Base-by-base conservation (phyloP, 92 coral and sea anemone species). In the Bergia sp. region DNA sequence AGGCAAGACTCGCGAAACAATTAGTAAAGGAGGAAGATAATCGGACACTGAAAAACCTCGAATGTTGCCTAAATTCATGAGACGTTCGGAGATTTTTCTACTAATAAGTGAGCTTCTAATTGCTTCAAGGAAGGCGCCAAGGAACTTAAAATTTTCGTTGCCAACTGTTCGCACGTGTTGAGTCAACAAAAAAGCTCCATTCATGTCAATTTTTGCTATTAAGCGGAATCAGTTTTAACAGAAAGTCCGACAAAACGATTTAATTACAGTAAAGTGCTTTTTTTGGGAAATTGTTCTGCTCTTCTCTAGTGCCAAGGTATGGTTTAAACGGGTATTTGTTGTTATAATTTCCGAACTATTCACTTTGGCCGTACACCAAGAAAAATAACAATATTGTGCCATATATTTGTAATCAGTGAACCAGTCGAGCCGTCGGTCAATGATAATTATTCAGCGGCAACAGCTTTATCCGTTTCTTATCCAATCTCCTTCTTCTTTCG, bases 361-460 rank as follows among this genome's bases (percentile, higher is more conserved):
- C 47, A 29, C 36, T 82, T 83, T 72, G 40, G 38, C 77, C 37
- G 13, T 53, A 37, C 87, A 84, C 57, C 76, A 29, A 37, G 45
- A 37, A 82, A 69, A 64, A 82, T n/a, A 82, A 66, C 42, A 77
- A 42, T 45, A 40, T 65, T 67, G 71, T 23, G 44, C 8, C 4
- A 57, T 57, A 64, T 81, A 18, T 82, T 82, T 82, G 86, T 43
- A 61, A 61, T 81, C 85, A 41, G 75, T 71, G 38, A 82, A 42
- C 44, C 65, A 74, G 78, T 73, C 79, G 79, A 45, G 87, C 87
- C 87, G 87, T 84, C 87, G 79, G 79, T 72, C 87, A 84, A 23
- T 29, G 61, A 47, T 79, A 43, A 84, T 84, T 84, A 84, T 84
- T 84, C 87, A 84, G 87, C 87, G 87, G 87, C 66, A 50, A 69